These are phyloP conservation scores for Calliopum simillimum DNA, from an alignment of 2,888 invertebrate genomes.

Conservation along the genomic window DNA sequence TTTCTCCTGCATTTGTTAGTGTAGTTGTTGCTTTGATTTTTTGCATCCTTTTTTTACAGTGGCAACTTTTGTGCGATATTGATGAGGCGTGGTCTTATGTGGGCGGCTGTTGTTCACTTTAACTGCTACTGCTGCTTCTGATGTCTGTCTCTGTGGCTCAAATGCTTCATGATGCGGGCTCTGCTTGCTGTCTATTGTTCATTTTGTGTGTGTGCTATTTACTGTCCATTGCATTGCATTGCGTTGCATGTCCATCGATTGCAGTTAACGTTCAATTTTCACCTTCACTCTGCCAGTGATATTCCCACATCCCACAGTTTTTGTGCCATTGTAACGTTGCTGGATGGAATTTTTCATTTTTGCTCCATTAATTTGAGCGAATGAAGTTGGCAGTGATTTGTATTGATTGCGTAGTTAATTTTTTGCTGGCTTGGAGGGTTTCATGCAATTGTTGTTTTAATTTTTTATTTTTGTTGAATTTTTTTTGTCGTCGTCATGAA, in stretches of 20 bases:
- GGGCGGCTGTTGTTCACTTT: no score
- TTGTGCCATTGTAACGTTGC: neutral
- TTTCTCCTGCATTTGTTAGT: no score
- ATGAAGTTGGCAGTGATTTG: conserved; percentile 28
- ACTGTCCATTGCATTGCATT: neutral
- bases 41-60: no score
- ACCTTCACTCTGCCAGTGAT: conserved; percentile 3
- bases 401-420: conserved; percentile 18
- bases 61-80: no score
- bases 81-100: no score
- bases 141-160: neutral
- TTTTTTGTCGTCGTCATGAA: no score
- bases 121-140: conserved; percentile 3
- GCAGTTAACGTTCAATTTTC: conserved; percentile 14
- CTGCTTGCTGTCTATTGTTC: neutral
- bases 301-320: neutral
- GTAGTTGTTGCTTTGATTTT: no score
- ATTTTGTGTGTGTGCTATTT: neutral
- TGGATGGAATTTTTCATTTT: conserved; percentile 42
- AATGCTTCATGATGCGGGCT: neutral
- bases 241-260: conserved; percentile 2
- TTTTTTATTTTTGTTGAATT: no score
- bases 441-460: no score
- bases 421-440: neutral
- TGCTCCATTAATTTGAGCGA: conserved; percentile 45